A percentile compares a stretch with the other conserved stretches of the same genome.
These are phyloP conservation scores for Neuroscelio doddi DNA, from an alignment of 2,888 invertebrate species.

Conservation along the genomic window DNA sequence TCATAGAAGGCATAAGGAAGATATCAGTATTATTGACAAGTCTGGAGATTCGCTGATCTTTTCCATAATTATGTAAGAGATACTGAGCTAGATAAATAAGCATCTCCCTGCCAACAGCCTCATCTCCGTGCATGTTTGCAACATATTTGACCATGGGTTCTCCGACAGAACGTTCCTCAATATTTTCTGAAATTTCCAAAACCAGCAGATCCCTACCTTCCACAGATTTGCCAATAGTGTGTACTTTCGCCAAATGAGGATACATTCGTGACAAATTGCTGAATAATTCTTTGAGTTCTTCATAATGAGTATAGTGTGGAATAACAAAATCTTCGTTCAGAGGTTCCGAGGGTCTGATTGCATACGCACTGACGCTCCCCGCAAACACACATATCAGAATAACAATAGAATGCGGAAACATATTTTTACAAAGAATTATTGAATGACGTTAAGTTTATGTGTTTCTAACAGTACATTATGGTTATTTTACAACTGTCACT, in stretches of 20 bases:
- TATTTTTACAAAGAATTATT: too few relatives aligned
- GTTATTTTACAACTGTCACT: too few relatives aligned
- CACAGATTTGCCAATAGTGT: slow-evolving; percentile 88
- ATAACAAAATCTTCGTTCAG: slow-evolving; percentile 58
- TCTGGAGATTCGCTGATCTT: slow-evolving; percentile 79
- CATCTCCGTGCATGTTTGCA: slow-evolving; percentile 98
- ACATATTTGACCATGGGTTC: slow-evolving; percentile 95
- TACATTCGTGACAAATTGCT: slow-evolving; percentile 77
- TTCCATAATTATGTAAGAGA: slow-evolving; percentile 84
- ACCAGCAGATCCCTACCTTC: slow-evolving; percentile 87
- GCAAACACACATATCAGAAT: not conserved
- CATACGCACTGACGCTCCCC: slow-evolving; percentile 6
- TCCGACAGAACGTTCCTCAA: slow-evolving; percentile 75
- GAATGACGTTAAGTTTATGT: too few relatives aligned
- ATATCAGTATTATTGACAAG: slow-evolving; percentile 92
- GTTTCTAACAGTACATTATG: too few relatives aligned
- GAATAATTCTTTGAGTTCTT: slow-evolving; percentile 80
- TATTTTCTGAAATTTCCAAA: slow-evolving; percentile 85
- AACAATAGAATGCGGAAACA: not conserved
- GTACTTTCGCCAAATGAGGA: slow-evolving; percentile 81
- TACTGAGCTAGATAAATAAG: slow-evolving; percentile 88
- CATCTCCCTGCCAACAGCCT: slow-evolving; percentile 89
- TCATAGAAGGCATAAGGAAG: slow-evolving; percentile 96
- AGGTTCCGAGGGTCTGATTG: slow-evolving; percentile 1
- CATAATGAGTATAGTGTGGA: slow-evolving; percentile 79